Evolutionary conservation across 64 coral and sea anemone species (phyloP).

Genomic region (Montipora sp.): DNA sequence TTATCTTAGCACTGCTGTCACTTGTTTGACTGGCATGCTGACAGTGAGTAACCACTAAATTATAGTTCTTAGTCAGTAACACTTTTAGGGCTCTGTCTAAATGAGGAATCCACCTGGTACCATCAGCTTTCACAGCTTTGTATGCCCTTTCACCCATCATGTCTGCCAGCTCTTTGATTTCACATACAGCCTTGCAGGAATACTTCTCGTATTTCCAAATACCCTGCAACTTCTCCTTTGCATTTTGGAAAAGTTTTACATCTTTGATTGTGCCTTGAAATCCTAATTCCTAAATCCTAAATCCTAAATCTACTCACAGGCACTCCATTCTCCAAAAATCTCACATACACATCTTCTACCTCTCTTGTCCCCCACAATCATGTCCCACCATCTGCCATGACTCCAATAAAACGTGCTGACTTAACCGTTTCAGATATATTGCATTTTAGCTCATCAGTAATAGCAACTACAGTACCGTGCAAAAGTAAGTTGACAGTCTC

Average conservation of each 20-base stretch:
- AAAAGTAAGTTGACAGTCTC: no score
- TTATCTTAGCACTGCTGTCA: slow-evolving; percentile 38
- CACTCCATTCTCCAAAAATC: slow-evolving; percentile 43
- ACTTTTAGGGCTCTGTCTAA: neutral
- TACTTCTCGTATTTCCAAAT: neutral
- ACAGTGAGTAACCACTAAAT: slow-evolving; percentile 46
- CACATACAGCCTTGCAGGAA: neutral
- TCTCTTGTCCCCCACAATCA: slow-evolving; percentile 46
- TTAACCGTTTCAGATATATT: slow-evolving; percentile 26
- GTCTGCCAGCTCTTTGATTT: neutral
- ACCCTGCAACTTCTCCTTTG: neutral
- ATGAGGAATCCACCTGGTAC: neutral
- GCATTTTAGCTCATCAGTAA: slow-evolving; percentile 3
- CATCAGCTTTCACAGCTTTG: neutral
- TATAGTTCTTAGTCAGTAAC: neutral
- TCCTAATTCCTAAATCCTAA: slow-evolving; percentile 4
- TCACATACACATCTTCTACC: slow-evolving; percentile 54
- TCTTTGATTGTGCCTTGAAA: neutral
- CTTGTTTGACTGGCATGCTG: slow-evolving; percentile 49
- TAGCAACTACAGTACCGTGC: neutral
- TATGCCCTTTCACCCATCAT: neutral
- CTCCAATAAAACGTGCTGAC: slow-evolving; percentile 23
- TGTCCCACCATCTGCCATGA: slow-evolving; percentile 47
- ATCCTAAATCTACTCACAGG: slow-evolving; percentile 26
- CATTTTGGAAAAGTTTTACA: neutral